Conservation (phyloP, 2,797 vertebrate species). For the Urophycis tenuis region DNA sequence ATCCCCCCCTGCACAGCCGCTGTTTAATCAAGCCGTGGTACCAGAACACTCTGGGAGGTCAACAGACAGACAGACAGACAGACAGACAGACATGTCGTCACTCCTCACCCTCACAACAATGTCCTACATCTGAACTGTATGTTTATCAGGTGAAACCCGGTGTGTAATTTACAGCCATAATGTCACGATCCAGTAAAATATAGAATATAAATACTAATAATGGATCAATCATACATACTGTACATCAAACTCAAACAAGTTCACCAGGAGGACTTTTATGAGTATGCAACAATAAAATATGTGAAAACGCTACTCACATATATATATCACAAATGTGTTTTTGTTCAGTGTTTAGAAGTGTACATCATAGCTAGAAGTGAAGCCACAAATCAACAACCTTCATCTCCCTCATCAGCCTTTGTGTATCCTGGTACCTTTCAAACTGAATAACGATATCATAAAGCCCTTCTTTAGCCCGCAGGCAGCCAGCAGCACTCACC, state of each 20-base stretch:
- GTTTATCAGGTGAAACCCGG: neutral
- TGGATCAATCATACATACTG: too few relatives aligned
- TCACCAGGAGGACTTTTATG: neutral
- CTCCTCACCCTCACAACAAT: neutral
- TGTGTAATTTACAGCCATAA: neutral
- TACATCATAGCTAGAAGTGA: neutral
- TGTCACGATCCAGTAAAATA: neutral
- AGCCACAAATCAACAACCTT: neutral
- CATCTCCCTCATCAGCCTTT: neutral
- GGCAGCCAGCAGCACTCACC: slow-evolving; percentile 25
- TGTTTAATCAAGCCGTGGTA: neutral
- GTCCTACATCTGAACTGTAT: neutral
- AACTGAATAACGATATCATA: slow-evolving; percentile 29
- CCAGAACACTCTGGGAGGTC: neutral
- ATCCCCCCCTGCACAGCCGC: neutral
- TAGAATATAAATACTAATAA: too few relatives aligned
- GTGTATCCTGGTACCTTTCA: slow-evolving; percentile 2
- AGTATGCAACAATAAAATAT: neutral
- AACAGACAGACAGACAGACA: too few relatives aligned
- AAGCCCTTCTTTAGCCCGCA: slow-evolving; percentile 34
- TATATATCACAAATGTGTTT: neutral
- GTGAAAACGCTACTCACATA: too few relatives aligned
- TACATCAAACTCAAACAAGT: neutral
- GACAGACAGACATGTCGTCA: too few relatives aligned
- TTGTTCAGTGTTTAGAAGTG: neutral